These are phyloP conservation scores for Lytechinus pictus DNA, from an alignment of 35 echinoderm and acorn worm genomes.

Conservation along the genomic window DNA sequence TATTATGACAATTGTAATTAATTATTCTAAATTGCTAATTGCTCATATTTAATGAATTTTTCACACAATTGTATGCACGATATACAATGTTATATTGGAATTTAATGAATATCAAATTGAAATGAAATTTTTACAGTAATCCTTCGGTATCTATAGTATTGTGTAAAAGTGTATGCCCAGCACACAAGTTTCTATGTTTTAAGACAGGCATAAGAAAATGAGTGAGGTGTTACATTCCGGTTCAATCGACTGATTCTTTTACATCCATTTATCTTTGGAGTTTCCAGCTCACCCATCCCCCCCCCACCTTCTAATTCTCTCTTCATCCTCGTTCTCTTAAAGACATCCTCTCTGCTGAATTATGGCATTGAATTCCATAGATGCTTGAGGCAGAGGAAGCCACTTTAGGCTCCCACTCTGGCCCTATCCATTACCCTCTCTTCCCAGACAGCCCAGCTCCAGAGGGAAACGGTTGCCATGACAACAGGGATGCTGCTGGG, in stretches of 20 bases:
- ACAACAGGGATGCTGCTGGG: background rate
- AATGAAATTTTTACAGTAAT: too few relatives aligned
- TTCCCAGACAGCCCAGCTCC: background rate
- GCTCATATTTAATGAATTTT: too few relatives aligned
- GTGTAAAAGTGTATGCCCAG: too few relatives aligned
- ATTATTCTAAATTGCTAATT: too few relatives aligned
- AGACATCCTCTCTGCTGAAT: background rate
- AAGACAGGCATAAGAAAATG: too few relatives aligned
- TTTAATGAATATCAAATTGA: too few relatives aligned
- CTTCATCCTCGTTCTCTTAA: background rate
- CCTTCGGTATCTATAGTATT: too few relatives aligned
- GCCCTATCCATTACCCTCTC: slow-evolving; percentile 8
- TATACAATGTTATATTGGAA: too few relatives aligned
- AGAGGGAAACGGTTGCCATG: slow-evolving; percentile 8
- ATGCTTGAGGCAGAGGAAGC: background rate
- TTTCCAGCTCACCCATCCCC: background rate
- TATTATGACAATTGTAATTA: too few relatives aligned
- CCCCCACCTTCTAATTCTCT: background rate
- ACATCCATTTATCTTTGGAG: background rate
- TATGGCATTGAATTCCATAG: background rate
- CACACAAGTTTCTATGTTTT: too few relatives aligned
- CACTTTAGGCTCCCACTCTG: background rate
- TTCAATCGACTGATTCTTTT: background rate
- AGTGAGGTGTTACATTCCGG: background rate
- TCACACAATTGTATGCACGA: too few relatives aligned